phyloP scores from a whole-genome alignment of 2,797 vertebrate genomes.

The Notolepis coatsorum region DNA sequence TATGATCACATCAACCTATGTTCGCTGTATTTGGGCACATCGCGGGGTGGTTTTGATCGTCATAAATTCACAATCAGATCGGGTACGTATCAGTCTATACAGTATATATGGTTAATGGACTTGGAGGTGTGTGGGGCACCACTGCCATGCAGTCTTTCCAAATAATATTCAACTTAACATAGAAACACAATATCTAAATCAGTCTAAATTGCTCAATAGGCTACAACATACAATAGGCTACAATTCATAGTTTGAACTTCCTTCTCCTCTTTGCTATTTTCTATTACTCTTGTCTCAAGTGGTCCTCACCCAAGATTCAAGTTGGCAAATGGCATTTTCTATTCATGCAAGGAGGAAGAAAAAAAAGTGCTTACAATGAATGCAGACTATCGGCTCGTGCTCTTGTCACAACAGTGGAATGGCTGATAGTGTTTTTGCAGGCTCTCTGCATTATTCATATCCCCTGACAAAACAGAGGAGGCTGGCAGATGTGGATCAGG shows the following conservation, averaged over 20 bases:
- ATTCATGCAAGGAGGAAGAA: slow-evolving; percentile 10
- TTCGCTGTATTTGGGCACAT: background rate
- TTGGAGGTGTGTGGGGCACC: background rate
- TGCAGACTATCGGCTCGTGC: slow-evolving; percentile 37
- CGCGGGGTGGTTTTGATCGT: background rate
- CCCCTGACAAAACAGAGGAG: slow-evolving; percentile 45
- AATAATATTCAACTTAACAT: background rate
- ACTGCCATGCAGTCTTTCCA: too few relatives aligned
- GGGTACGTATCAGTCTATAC: too few relatives aligned
- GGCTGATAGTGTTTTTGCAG: slow-evolving; percentile 48
- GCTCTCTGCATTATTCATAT: slow-evolving; percentile 55
- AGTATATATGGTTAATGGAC: too few relatives aligned
- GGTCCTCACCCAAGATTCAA: slow-evolving; percentile 27
- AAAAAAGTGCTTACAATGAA: slow-evolving; percentile 33
- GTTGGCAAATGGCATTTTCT: slow-evolving; percentile 38
- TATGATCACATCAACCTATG: background rate
- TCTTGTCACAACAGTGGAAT: slow-evolving; percentile 43
- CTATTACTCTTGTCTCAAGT: slow-evolving; percentile 15
- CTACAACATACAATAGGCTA: too few relatives aligned
- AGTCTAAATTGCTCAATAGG: background rate
- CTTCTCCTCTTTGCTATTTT: background rate
- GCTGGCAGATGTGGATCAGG: slow-evolving; percentile 30
- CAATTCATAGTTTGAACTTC: background rate
- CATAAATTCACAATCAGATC: background rate
- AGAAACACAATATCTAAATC: background rate